These are phyloP conservation scores for Leptopterna dolabrata DNA, from an alignment of 2,888 invertebrate genomes.

Conservation along the genomic window DNA sequence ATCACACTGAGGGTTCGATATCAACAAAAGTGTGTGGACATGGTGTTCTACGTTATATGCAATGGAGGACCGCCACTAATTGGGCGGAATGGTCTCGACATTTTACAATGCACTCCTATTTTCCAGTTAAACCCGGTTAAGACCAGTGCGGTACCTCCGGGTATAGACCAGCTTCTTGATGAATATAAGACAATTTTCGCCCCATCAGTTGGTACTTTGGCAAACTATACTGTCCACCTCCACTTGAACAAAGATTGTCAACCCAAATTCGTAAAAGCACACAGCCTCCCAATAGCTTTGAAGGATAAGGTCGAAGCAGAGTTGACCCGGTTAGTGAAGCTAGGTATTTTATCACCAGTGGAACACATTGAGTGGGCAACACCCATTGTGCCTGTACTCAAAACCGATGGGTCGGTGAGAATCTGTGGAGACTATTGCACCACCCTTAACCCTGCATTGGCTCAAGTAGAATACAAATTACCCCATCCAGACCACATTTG, in stretches of 20 bases:
- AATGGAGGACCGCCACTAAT: slow-evolving; percentile 31
- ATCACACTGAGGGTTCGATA: slow-evolving; percentile 2
- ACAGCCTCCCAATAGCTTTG: slow-evolving; percentile 62
- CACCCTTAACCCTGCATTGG: slow-evolving; percentile 64
- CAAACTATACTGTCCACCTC: background rate
- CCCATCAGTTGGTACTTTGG: background rate
- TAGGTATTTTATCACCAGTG: slow-evolving; percentile 61
- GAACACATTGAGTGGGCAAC: slow-evolving; percentile 64
- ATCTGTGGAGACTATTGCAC: slow-evolving; percentile 65
- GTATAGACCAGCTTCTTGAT: background rate
- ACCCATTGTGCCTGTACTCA: slow-evolving; percentile 65
- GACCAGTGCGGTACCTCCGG: background rate
- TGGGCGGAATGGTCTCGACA: slow-evolving; percentile 22
- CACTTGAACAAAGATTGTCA: slow-evolving; percentile 34
- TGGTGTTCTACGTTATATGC: too few relatives aligned
- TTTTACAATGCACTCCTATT: background rate
- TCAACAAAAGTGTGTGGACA: too few relatives aligned
- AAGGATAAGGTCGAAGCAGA: slow-evolving; percentile 62
- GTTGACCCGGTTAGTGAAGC: slow-evolving; percentile 59
- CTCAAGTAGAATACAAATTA: slow-evolving; percentile 62
- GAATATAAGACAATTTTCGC: background rate
- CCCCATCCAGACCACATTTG: slow-evolving; percentile 63
- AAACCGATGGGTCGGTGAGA: slow-evolving; percentile 64
- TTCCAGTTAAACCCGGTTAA: background rate
- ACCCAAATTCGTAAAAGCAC: slow-evolving; percentile 62